Conservation (phyloP, 1,140 invertebrate genomes). For the Holcopasites calliopsidis region DNA sequence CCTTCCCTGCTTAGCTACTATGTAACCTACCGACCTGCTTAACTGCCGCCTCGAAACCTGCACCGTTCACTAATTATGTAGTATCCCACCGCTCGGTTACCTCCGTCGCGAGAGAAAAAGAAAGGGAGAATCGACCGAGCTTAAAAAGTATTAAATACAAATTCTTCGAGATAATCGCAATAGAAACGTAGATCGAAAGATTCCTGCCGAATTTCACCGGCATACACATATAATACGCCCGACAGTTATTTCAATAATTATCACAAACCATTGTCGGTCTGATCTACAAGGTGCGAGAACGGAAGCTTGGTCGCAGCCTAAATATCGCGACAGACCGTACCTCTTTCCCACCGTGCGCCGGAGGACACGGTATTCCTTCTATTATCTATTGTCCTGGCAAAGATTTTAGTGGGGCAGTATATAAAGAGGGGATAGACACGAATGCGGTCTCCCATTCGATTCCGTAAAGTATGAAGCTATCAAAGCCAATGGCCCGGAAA, state of each 20-base stretch:
- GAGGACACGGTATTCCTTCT: slow-evolving; percentile 61
- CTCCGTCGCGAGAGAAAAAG: not conserved
- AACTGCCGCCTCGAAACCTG: slow-evolving; percentile 49
- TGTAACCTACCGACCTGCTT: slow-evolving; percentile 62
- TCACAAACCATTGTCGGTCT: no score
- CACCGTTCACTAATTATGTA: slow-evolving; percentile 60
- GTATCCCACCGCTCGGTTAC: slow-evolving; percentile 1
- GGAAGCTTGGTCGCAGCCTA: slow-evolving; percentile 29
- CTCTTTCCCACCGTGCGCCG: slow-evolving; percentile 21
- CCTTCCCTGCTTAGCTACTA: slow-evolving; percentile 43
- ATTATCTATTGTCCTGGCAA: slow-evolving; percentile 73
- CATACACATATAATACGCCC: no score
- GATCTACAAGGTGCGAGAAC: no score
- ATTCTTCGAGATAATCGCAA: no score
- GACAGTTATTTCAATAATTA: no score
- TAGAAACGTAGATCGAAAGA: no score
- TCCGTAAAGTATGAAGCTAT: slow-evolving; percentile 79
- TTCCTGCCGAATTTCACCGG: no score
- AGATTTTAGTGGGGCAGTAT: slow-evolving; percentile 72
- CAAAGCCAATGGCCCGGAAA: slow-evolving; percentile 76
- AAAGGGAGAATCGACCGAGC: not conserved
- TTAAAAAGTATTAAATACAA: no score
- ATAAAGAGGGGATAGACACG: slow-evolving; percentile 66
- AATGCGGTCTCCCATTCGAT: slow-evolving; percentile 74
- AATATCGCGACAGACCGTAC: slow-evolving; percentile 52